Evolutionary conservation across 2,113 vertebrate species (phyloP).

Genomic region (Varanus komodoensis): DNA sequence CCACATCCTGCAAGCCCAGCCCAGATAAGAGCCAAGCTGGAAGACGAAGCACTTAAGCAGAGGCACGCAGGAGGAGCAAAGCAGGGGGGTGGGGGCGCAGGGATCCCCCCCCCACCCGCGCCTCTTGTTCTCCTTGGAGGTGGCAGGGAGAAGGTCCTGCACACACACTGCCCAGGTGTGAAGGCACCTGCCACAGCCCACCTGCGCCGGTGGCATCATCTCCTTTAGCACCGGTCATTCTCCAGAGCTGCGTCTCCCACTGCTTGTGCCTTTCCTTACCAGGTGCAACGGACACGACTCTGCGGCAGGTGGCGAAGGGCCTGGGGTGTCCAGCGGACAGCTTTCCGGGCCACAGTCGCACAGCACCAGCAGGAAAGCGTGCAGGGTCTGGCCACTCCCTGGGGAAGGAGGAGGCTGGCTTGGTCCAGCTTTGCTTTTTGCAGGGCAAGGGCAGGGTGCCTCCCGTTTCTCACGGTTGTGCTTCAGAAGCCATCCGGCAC

Average conservation of each 20-base stretch:
- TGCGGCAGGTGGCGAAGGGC: not conserved
- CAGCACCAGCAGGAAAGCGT: not conserved
- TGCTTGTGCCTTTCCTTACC: not conserved
- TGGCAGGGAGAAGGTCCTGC: too few species aligned
- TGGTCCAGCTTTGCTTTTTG: not conserved
- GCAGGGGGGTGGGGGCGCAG: too few species aligned
- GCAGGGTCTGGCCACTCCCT: not conserved
- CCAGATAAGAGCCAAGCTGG: too few species aligned
- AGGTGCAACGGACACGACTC: not conserved
- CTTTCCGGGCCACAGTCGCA: not conserved
- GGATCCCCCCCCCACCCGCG: too few species aligned
- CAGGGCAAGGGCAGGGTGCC: not conserved
- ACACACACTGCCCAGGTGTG: too few species aligned
- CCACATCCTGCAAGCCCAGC: too few species aligned
- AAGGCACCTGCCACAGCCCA: not conserved
- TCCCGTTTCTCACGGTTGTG: not conserved
- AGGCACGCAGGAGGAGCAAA: too few species aligned
- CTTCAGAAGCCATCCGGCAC: not conserved
- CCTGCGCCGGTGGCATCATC: not conserved
- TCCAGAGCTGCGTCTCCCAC: not conserved
- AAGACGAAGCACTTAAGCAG: too few species aligned
- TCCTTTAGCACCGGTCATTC: not conserved
- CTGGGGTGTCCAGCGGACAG: not conserved
- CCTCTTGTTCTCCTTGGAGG: too few species aligned
- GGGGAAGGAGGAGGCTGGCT: not conserved